A percentile compares a stretch with the other conserved stretches of the same genome.
phyloP scores from a whole-genome alignment of 2,797 vertebrate species.

The Oryzias sinensis region DNA sequence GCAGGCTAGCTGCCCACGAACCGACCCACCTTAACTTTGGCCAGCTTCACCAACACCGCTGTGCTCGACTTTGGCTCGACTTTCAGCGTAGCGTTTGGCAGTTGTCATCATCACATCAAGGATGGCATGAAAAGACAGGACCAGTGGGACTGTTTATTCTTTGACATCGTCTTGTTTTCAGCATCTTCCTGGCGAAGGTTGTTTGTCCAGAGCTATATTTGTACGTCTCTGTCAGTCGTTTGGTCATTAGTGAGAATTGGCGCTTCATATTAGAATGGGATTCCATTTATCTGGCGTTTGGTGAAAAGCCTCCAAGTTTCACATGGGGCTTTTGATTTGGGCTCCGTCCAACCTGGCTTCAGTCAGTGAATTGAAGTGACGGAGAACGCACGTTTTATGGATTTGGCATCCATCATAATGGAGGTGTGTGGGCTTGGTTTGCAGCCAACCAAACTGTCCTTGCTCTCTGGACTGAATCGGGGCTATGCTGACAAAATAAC shows the following conservation, averaged over 20 bases:
- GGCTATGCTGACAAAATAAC: slow-evolving; percentile 30
- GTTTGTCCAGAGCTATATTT: slow-evolving; percentile 10
- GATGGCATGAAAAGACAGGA: not conserved
- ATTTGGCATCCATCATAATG: slow-evolving; percentile 64
- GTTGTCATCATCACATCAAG: slow-evolving; percentile 10
- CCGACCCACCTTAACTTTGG: slow-evolving; percentile 27
- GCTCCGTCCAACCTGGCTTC: slow-evolving; percentile 51
- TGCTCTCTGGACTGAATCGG: slow-evolving; percentile 46
- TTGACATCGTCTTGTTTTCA: slow-evolving; percentile 3
- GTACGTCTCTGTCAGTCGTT: slow-evolving; percentile 17
- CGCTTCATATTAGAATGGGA: slow-evolving; percentile 22
- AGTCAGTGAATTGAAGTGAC: slow-evolving; percentile 26
- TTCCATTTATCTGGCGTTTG: slow-evolving; percentile 17
- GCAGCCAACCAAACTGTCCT: slow-evolving; percentile 41
- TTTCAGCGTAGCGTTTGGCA: slow-evolving; percentile 41
- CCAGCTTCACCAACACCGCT: slow-evolving; percentile 34
- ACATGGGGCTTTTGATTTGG: slow-evolving; percentile 47
- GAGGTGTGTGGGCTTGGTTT: slow-evolving; percentile 47
- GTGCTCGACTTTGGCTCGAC: slow-evolving; percentile 63
- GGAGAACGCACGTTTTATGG: slow-evolving; percentile 63
- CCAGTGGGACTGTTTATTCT: not conserved
- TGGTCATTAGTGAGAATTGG: not conserved
- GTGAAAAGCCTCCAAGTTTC: slow-evolving; percentile 37
- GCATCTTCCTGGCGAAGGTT: slow-evolving; percentile 11
- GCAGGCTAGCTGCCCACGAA: slow-evolving; percentile 19